Conservation (phyloP, 1,140 invertebrate genomes). For the Leptestheria dahalacensis region DNA sequence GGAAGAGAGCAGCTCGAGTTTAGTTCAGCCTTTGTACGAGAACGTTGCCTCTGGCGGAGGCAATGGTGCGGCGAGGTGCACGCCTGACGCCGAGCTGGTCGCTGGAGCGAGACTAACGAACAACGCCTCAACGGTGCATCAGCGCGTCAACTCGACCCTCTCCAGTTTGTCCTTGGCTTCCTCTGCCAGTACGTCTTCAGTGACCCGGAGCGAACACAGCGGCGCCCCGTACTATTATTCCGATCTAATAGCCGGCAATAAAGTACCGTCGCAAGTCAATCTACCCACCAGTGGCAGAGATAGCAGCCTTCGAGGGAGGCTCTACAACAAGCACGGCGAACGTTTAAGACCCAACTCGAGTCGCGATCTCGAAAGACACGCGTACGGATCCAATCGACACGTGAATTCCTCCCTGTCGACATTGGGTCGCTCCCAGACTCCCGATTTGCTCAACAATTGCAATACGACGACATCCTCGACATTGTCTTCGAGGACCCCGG, state of each 20-base stretch:
- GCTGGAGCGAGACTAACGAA: not conserved
- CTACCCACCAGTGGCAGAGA: slow-evolving; percentile 1
- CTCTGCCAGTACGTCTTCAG: not conserved
- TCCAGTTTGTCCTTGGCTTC: not conserved
- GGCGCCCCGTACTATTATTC: slow-evolving; percentile 72
- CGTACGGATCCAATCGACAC: not conserved
- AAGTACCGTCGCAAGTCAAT: not conserved
- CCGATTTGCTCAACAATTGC: slow-evolving; percentile 5
- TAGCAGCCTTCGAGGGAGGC: slow-evolving; percentile 6
- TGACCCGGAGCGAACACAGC: slow-evolving; percentile 12
- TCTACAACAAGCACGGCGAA: slow-evolving; percentile 3
- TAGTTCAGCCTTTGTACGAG: slow-evolving; percentile 7
- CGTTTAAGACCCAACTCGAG: not conserved
- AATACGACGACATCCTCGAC: not conserved
- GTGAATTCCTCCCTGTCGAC: not conserved
- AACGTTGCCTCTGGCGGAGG: not conserved
- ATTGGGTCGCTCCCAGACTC: not conserved
- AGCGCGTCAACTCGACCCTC: not conserved
- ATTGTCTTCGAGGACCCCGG: not conserved
- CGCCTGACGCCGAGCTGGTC: not conserved
- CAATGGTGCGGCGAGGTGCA: not conserved
- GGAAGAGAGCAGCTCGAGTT: not conserved
- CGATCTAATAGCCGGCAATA: slow-evolving; percentile 37
- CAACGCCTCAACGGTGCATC: not conserved
- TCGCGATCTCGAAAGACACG: not conserved